A percentile compares a stretch with the other conserved stretches of the same genome.
Evolutionary conservation across 2,797 vertebrate species (phyloP).

Genomic region (Acanthornis magna): DNA sequence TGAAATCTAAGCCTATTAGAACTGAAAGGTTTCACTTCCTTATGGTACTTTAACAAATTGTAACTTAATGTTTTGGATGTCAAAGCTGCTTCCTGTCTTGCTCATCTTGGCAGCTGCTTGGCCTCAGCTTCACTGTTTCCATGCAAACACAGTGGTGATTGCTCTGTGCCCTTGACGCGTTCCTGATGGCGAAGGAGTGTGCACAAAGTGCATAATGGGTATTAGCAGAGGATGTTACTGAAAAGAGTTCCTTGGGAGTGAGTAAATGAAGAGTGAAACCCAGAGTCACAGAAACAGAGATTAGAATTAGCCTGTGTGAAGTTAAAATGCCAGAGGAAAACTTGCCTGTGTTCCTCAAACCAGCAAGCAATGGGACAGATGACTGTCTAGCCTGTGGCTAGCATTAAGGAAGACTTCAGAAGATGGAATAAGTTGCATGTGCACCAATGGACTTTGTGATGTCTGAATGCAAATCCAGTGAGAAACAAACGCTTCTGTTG

Average conservation of each 20-base stretch:
- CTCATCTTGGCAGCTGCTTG: fast-evolving
- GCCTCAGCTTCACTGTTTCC: background rate
- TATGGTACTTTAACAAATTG: background rate
- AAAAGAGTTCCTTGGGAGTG: background rate
- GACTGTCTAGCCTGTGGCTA: background rate
- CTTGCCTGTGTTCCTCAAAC: background rate
- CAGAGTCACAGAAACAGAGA: background rate
- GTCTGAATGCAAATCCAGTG: background rate
- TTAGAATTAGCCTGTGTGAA: background rate
- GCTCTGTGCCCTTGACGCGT: background rate
- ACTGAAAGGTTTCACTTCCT: background rate
- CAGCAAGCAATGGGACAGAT: background rate
- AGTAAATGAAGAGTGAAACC: background rate
- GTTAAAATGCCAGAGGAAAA: background rate
- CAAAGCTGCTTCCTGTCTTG: background rate
- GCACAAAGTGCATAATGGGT: background rate
- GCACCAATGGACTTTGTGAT: background rate
- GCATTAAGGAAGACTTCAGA: background rate
- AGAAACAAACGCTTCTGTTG: background rate
- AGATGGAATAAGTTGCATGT: background rate
- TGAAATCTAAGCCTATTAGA: background rate
- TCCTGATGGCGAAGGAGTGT: background rate
- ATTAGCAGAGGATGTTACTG: background rate
- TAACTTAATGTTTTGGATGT: background rate
- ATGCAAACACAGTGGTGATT: background rate